Evolutionary conservation across 2,113 vertebrate species (phyloP).

Genomic region (Ardeotis arabs): DNA sequence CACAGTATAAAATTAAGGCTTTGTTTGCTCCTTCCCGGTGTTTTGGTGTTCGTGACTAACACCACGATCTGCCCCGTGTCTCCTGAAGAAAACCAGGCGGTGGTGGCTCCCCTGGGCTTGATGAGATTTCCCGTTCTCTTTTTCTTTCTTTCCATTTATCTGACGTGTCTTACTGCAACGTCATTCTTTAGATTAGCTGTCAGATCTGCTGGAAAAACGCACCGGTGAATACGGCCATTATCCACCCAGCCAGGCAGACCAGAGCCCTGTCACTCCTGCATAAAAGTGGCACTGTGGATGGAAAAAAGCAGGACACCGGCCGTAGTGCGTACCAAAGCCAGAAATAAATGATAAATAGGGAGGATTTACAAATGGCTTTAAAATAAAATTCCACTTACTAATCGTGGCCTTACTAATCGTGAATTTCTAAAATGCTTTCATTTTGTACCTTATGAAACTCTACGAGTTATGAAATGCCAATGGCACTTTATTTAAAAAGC

Average conservation of each 20-base stretch:
- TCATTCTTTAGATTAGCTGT: constrained; percentile 1
- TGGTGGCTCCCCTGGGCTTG: not conserved
- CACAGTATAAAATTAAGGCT: not conserved
- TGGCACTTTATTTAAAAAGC: not conserved
- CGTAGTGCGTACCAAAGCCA: not conserved
- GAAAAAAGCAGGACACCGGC: not conserved
- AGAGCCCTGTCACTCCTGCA: not conserved
- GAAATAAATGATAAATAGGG: not conserved
- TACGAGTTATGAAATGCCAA: not conserved
- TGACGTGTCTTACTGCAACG: not conserved
- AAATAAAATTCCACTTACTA: not conserved
- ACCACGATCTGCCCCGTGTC: not conserved
- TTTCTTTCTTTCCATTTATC: constrained; percentile 7
- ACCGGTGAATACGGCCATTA: not conserved
- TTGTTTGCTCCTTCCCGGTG: not conserved
- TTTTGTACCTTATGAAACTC: not conserved
- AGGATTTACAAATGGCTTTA: not conserved
- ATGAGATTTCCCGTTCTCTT: not conserved
- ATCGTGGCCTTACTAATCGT: not conserved
- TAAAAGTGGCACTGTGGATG: not conserved
- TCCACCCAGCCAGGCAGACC: not conserved
- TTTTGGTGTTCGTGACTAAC: not conserved
- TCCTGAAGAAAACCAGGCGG: constrained; percentile 28
- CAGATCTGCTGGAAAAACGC: not conserved
- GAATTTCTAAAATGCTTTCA: not conserved